Evolutionary conservation across 2,888 invertebrate species (phyloP).

Genomic region (Athetis lepigone): DNA sequence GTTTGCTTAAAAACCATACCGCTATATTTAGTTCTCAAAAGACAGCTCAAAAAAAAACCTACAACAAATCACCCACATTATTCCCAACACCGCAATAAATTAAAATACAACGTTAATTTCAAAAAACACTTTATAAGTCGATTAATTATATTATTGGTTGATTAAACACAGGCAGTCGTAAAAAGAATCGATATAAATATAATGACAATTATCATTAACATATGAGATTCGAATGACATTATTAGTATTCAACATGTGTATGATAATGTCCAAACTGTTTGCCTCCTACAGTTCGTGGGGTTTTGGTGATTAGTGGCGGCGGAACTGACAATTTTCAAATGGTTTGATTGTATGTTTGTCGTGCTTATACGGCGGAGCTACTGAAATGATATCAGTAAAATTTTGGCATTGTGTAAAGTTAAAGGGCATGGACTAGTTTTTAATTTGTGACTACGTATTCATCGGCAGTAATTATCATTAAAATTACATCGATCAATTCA

Average conservation of each 20-base stretch:
- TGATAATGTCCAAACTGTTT: slow-evolving; percentile 49
- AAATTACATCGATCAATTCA: too few relatives aligned
- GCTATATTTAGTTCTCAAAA: too few relatives aligned
- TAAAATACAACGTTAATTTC: slow-evolving; percentile 42
- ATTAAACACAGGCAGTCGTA: slow-evolving; percentile 59
- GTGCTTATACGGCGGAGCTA: too few relatives aligned
- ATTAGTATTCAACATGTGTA: slow-evolving; percentile 57
- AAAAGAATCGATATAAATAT: slow-evolving; percentile 56
- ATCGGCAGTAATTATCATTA: too few relatives aligned
- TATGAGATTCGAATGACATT: slow-evolving; percentile 52
- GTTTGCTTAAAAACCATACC: too few relatives aligned
- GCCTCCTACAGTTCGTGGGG: slow-evolving; percentile 49
- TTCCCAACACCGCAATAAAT: slow-evolving; percentile 42
- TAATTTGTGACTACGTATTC: too few relatives aligned
- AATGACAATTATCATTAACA: slow-evolving; percentile 50
- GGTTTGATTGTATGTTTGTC: neutral
- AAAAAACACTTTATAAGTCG: slow-evolving; percentile 56
- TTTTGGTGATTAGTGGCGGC: slow-evolving; percentile 10
- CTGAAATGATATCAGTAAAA: neutral
- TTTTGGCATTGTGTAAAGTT: too few relatives aligned
- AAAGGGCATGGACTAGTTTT: too few relatives aligned
- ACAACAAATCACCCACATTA: slow-evolving; percentile 42
- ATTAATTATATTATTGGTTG: slow-evolving; percentile 63
- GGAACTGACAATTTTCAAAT: slow-evolving; percentile 8
- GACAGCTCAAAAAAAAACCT: neutral